Base-by-base conservation (phyloP, 2,797 vertebrate genomes). In the Peromyscus nudipes region DNA sequence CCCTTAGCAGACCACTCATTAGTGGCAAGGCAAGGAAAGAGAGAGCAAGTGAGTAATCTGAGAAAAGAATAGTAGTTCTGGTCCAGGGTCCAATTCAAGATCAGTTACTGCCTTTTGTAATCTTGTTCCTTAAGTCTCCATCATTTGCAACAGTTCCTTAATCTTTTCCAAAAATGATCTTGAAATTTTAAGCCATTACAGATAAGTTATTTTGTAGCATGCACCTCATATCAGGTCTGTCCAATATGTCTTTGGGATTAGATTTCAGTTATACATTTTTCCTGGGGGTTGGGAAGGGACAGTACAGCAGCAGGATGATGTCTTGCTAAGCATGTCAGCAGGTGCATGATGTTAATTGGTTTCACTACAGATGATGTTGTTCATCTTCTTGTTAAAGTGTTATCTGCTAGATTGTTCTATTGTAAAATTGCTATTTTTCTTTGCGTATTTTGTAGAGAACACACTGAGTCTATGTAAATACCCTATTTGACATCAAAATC, bases 231-330 rank as follows among this genome's bases (percentile, higher is more conserved):
- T 75, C 62, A 62, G 31, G 2, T 62, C 83, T 89, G 31, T 46
- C 23, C 73, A 34, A 29, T 69, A 34, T 89, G 71, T 62, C 57
- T 62, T 95, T 4, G 13, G 55, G 17, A 81, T 60, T 85, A 80
- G 40, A 76, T 80, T 94, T 92, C 40, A 40, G 52, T 52, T 81
- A 6, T 16, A 4, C 17, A 37, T 57, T 80, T 65, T 76, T 49
- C 55, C n/a, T 31, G 13, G 10, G 0, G 0, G 6, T 5, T 14
- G 23, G 27, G 6, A 7, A 57, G 16, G 31, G 27, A 34, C 6
- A 34, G 21, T 21, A 52, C 4, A 77, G 29, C 49, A 3, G 25
- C 52, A 52, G 52, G 3, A 37, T 62, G 46, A 6, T 73, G 52
- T 23, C 17, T 64, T 71, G 64, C 69, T 57, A 13, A 71, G 37